These are phyloP conservation scores for Lucinisca nassula DNA, from an alignment of 2,888 invertebrate species.

Conservation along the genomic window DNA sequence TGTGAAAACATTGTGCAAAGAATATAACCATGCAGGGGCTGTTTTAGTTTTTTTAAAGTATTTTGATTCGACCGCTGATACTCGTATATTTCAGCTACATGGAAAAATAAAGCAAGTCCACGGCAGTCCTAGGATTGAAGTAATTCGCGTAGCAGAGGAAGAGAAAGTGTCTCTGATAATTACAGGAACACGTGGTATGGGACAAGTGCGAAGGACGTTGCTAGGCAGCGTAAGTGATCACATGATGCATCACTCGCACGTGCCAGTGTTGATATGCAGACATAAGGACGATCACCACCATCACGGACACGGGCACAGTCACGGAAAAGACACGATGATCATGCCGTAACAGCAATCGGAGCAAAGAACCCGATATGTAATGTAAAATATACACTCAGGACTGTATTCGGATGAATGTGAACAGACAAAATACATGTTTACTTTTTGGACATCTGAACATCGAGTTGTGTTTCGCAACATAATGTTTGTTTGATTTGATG, in stretches of 20 bases:
- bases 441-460: no score
- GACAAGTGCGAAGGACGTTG: conserved; percentile 66
- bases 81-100: conserved; percentile 55
- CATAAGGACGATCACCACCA: conserved; percentile 66
- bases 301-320: conserved; percentile 9
- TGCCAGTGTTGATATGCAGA: conserved; percentile 70
- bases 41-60: no score
- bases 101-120: conserved; percentile 61
- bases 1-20: no score
- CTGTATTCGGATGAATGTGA: no score
- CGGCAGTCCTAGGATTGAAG: conserved; percentile 44
- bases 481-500: no score
- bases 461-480: no score
- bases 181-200: conserved; percentile 69
- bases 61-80: no score
- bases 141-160: conserved; percentile 62
- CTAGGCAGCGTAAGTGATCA: conserved; percentile 75
- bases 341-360: no score
- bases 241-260: conserved; percentile 72
- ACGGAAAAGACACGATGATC: conserved; percentile 13
- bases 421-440: no score
- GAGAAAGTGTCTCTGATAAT: conserved; percentile 66
- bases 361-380: no score
- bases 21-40: no score
- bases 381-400: no score